Evolutionary conservation across 2,113 vertebrate species (phyloP).

Genomic region (Ammodytes dubius): DNA sequence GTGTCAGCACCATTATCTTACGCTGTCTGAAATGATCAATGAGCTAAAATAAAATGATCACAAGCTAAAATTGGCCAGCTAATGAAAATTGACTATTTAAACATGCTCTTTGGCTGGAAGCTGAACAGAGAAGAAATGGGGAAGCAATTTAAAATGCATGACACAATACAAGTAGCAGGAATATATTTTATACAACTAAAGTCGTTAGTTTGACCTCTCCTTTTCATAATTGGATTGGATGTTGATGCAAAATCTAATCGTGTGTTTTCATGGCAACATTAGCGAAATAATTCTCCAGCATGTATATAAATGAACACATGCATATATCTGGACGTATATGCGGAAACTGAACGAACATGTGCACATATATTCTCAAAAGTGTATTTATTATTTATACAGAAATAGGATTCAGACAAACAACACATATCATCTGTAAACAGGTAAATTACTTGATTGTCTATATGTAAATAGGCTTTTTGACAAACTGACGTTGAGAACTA

Average conservation of each 20-base stretch:
- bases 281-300: neutral
- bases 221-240: conserved; percentile 11
- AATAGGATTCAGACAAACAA: conserved; percentile 35
- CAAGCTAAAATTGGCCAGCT: conserved; percentile 91
- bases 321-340: neutral
- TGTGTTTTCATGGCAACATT: conserved; percentile 1
- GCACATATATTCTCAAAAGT: conserved; percentile 47
- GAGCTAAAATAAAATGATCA: conserved; percentile 93
- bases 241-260: conserved; percentile 1
- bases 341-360: conserved; percentile 1
- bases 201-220: neutral
- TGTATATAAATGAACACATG: neutral
- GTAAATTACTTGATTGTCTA: conserved; percentile 33
- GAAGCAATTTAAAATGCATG: conserved; percentile 45
- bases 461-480: conserved; percentile 47
- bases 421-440: conserved; percentile 50
- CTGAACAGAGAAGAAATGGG: conserved; percentile 75
- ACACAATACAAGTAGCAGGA: conserved; percentile 44
- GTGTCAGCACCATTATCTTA: conserved; percentile 90
- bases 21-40: conserved; percentile 92
- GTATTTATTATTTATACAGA: conserved; percentile 68
- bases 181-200: conserved; percentile 18
- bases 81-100: conserved; percentile 92
- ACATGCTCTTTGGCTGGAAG: conserved; percentile 82
- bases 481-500: conserved; percentile 51